Evolutionary conservation across 2,888 invertebrate genomes (phyloP).

Genomic region (Diadromus collaris): DNA sequence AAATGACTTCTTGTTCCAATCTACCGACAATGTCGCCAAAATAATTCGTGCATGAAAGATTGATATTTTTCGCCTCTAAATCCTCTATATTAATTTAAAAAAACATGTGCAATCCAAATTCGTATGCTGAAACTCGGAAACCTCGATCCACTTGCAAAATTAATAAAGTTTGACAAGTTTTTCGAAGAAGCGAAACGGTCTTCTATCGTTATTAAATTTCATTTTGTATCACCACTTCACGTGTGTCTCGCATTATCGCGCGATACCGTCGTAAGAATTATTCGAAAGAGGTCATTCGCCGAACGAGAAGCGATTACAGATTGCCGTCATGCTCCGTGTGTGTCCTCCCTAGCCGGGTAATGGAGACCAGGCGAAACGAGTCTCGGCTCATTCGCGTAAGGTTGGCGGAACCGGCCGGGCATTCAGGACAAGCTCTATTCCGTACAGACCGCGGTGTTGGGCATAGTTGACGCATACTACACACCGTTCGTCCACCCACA

Average conservation of each 20-base stretch:
- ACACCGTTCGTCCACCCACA: constrained; percentile 48
- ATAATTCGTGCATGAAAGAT: no score
- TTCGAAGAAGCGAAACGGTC: neutral
- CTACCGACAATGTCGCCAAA: no score
- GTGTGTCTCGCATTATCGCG: neutral
- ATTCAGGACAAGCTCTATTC: constrained; percentile 21
- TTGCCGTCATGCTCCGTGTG: constrained; percentile 1
- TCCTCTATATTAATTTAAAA: no score
- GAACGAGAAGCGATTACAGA: constrained; percentile 11
- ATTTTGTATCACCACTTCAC: neutral
- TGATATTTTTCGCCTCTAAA: no score
- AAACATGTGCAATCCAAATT: no score
- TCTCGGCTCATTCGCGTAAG: constrained; percentile 27
- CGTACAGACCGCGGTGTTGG: neutral
- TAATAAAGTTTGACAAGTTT: neutral
- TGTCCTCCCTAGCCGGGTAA: constrained; percentile 8
- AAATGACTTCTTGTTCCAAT: no score
- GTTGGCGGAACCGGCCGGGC: constrained; percentile 31
- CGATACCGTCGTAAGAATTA: neutral
- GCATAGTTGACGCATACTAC: constrained; percentile 12
- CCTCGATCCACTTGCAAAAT: constrained; percentile 6
- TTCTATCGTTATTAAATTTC: neutral
- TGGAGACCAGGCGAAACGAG: constrained; percentile 16
- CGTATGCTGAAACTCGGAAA: neutral
- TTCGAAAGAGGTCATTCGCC: neutral